Conservation (phyloP, 2,113 vertebrate genomes). For the Camelus bactrianus region DNA sequence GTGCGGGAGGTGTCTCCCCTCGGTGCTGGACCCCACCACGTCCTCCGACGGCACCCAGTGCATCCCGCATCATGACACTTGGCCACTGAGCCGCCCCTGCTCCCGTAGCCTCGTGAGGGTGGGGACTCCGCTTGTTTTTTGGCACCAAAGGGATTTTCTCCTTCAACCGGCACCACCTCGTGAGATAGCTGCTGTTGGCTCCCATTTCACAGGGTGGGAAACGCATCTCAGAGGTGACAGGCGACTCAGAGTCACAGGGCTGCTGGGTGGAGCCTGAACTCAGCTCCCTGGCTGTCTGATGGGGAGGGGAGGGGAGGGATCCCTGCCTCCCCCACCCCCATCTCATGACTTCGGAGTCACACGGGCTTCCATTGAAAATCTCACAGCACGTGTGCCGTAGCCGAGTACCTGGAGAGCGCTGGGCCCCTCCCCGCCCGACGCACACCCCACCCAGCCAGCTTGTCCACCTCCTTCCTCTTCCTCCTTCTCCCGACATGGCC, state of each 20-base stretch:
- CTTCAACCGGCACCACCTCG: background rate
- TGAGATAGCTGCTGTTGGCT: background rate
- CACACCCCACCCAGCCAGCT: background rate
- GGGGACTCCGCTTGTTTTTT: background rate
- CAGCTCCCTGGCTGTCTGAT: background rate
- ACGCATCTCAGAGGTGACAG: background rate
- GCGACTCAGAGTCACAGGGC: background rate
- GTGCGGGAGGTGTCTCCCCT: background rate
- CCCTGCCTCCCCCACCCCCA: background rate
- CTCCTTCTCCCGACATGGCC: background rate
- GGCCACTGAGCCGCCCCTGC: background rate
- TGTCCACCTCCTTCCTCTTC: accelerated
- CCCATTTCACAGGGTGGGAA: background rate
- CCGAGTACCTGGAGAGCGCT: background rate
- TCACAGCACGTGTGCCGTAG: background rate
- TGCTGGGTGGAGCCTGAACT: background rate
- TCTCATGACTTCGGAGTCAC: background rate
- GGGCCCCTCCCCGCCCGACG: background rate
- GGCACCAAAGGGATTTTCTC: background rate
- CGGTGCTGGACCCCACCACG: accelerated
- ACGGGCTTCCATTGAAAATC: too few relatives aligned
- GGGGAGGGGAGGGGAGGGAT: accelerated
- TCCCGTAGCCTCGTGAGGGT: accelerated
- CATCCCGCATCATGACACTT: accelerated
- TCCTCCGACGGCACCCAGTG: accelerated